Evolutionary conservation across 2,888 invertebrate genomes (phyloP), one percentile per base, ranked within the genome.

Genomic region (Piscicola geometra): DNA sequence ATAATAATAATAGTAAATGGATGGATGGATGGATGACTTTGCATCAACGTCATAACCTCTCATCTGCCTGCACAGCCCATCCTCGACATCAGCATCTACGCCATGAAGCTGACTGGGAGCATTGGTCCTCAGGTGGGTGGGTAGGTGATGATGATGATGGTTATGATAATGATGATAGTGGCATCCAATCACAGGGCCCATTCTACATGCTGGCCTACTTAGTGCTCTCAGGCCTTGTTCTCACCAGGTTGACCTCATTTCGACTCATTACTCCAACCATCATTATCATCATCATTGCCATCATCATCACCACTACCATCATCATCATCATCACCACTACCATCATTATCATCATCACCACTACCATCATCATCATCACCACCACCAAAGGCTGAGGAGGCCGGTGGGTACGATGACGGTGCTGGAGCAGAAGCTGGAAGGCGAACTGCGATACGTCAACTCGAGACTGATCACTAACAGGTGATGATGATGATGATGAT

Each of bases 381-480:
- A 56, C n/a, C 3, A 69, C 56, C 78, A 25, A 75, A 85, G 92
- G 82, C 86, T 96, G 75, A 89, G 97, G 79, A 90, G 91, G 81
- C 97, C 97, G 0, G 92, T 94, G 78, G 94, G 92, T 0, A 88
- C 90, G 70, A 88, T 98, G 87, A 98, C 98, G 0, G 93, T 95
- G 0, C 90, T 90, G 78, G 98, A 99, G 85, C 98, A 98, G 86
- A 93, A 93, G 84, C 87, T 97, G n/a, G 99, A 99, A 87, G 99
- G 98, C 75, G 97, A 99, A 88, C 97, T 94, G 86, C 89, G 98
- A 84, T 97, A 94, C 83, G 94, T 97, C 47, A 95, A 99, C 86
- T 93, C 97, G 1, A 88, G 98, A 72, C 88, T 99, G 41, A 98
- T 99, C 78, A 95, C 96, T 0, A 96, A 98, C 86, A 93, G 84